Evolutionary conservation across 1,140 invertebrate genomes (phyloP), one percentile per base, ranked within the genome.

Genomic region (Carposina sasakii): DNA sequence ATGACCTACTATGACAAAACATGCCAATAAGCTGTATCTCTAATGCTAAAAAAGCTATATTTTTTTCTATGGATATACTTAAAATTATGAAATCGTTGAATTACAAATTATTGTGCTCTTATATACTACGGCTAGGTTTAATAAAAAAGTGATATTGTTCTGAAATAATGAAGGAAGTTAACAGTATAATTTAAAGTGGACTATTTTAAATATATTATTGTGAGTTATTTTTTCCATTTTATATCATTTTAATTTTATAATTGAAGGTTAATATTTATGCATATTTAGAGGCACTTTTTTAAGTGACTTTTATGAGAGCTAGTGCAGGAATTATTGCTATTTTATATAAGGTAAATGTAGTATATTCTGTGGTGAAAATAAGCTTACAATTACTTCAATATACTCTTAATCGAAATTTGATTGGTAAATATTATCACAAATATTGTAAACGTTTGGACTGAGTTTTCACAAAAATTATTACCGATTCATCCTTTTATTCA

Each of bases 11-110:
- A 56, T 66, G 74, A 81, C 63, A 62, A 72, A 60, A 67, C 64
- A 56, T 73, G 72, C 71, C 67, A 72, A 77, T 72, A 83, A 81
- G 75, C 75, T 49, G 51, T 55, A 50, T 28, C 61, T 64, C 59
- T 66, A 75, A 70, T 50, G 79, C 79, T 79, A 79, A 76, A 79
- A 73, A 83, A 79, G 75, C 79, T 75, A 76, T 72, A 65, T 50
- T 50, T 60, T 34, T 46, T 30, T 48, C 64, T 71, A 66, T 52
- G 26, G 48, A 63, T 55, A 49, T 59, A 41, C 63, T 68, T 63
- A 57, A 40, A 24, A 19, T 60, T 75, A 74, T 54, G 71, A 69
- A 67, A 70, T 68, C 49, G 34, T 72, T 74, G 57, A 77, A 79
- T 63, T n/a, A n/a, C n/a, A n/a, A n/a, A n/a, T n/a, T n/a, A n/a